Evolutionary conservation across 2,113 vertebrate genomes (phyloP).

Genomic region (Lethenteron camtschaticum): DNA sequence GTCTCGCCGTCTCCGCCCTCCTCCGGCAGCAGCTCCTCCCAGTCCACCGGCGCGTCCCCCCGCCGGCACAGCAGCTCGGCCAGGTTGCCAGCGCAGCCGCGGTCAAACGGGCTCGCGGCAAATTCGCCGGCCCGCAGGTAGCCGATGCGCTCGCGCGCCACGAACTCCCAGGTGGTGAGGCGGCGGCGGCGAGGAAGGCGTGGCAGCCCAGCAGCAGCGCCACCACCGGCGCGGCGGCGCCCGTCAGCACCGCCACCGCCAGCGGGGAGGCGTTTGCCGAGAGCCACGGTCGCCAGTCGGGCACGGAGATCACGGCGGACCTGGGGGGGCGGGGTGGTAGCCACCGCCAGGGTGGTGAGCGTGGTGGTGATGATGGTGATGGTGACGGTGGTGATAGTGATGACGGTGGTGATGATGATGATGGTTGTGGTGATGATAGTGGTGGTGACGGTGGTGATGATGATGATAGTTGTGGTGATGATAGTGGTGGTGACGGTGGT

Average conservation of each 20-base stretch:
- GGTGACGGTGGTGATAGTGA: no score
- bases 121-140: conserved; percentile 33
- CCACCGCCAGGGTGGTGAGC: no score
- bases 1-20: no score
- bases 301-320: conserved; percentile 42
- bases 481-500: no score
- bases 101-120: conserved; percentile 52
- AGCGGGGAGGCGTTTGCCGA: conserved; percentile 35
- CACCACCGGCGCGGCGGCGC: conserved; percentile 27
- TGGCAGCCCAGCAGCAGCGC: conserved; percentile 52
- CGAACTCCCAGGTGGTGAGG: conserved; percentile 92
- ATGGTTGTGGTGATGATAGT: no score
- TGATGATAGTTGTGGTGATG: no score
- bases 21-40: conserved; percentile 28
- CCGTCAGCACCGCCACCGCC: conserved; percentile 26
- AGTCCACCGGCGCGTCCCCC: conserved; percentile 22
- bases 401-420: no score
- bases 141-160: conserved; percentile 63
- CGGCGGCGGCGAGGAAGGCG: conserved; percentile 63
- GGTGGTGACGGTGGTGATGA: no score
- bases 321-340: conserved; percentile 17
- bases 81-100: conserved; percentile 46
- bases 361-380: no score
- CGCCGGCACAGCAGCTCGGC: conserved; percentile 38
- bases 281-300: conserved; percentile 43